These are phyloP conservation scores for Polyergus mexicanus DNA, from an alignment of 1,140 invertebrate genomes.

Conservation along the genomic window DNA sequence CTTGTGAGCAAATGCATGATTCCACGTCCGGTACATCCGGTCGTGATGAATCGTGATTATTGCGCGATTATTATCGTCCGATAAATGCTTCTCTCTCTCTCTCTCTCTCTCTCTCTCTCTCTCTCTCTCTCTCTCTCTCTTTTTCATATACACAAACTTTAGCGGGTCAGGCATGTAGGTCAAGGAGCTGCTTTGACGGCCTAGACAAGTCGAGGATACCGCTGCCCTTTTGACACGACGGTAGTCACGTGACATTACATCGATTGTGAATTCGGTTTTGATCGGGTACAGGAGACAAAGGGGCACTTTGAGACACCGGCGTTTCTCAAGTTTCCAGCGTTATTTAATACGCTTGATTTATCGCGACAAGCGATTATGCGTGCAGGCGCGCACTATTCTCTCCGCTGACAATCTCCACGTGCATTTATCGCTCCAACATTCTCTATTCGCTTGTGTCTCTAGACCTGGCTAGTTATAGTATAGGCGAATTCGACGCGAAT, in stretches of 20 bases:
- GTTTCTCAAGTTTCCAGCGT: not conserved
- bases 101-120: no score
- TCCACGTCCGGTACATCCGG: slow-evolving; percentile 3
- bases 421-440: slow-evolving; percentile 17
- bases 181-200: slow-evolving; percentile 57
- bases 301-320: not conserved
- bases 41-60: slow-evolving; percentile 51
- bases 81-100: slow-evolving; percentile 31
- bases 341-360: slow-evolving; percentile 54
- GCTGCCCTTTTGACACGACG: slow-evolving; percentile 45
- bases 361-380: not conserved
- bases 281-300: slow-evolving; percentile 28
- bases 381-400: not conserved
- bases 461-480: not conserved
- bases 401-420: slow-evolving; percentile 33
- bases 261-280: slow-evolving; percentile 4
- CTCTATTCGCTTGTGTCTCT: slow-evolving; percentile 27
- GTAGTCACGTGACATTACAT: not conserved
- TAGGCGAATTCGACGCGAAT: slow-evolving; percentile 1
- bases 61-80: slow-evolving; percentile 5
- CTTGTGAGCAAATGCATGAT: slow-evolving; percentile 42
- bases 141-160: slow-evolving; percentile 17
- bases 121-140: no score
- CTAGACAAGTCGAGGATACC: slow-evolving; percentile 51
- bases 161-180: slow-evolving; percentile 50